phyloP scores from a whole-genome alignment of 2,797 vertebrate genomes.

The Tragopan temminckii region DNA sequence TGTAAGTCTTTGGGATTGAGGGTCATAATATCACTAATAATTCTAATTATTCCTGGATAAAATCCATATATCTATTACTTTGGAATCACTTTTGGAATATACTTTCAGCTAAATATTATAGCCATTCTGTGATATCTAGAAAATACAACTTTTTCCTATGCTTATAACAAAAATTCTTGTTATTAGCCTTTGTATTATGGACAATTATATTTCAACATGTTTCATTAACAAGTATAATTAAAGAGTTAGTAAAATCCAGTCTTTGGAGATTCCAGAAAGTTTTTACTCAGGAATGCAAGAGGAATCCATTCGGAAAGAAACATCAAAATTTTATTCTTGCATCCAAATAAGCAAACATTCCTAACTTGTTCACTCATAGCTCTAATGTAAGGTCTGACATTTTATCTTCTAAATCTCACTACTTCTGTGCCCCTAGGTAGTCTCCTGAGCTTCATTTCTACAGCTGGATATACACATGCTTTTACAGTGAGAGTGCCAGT shows the following conservation, averaged over 20 bases:
- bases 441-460: background rate
- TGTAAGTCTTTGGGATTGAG: too few relatives aligned
- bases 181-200: background rate
- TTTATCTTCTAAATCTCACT: background rate
- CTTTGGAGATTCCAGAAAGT: background rate
- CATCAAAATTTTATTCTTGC: background rate
- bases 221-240: background rate
- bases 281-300: background rate
- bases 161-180: background rate
- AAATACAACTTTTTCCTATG: background rate
- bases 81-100: background rate
- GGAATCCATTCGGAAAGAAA: background rate
- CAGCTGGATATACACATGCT: background rate
- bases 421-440: background rate
- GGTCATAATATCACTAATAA: fast-evolving
- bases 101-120: background rate
- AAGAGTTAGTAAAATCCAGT: background rate
- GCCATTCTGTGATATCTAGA: background rate
- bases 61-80: background rate
- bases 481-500: background rate
- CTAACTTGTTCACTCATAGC: fast-evolving
- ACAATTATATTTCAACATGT: background rate
- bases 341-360: background rate
- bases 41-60: background rate
- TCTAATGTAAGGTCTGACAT: background rate